These are phyloP conservation scores for Suricata suricatta DNA, from an alignment of 2,113 vertebrate species.

Conservation along the genomic window DNA sequence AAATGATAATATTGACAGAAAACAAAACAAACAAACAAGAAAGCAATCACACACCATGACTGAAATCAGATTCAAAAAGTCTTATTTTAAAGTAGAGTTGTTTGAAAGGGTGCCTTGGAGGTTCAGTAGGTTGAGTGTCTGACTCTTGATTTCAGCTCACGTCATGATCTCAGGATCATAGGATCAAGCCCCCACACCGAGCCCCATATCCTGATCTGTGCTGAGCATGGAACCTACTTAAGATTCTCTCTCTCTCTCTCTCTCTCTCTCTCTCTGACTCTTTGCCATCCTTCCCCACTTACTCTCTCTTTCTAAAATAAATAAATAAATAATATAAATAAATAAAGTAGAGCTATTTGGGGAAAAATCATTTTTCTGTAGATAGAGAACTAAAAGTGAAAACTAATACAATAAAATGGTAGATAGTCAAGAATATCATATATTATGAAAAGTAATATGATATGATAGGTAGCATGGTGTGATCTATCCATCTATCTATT, in stretches of 20 bases:
- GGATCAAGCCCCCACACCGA: too few species aligned
- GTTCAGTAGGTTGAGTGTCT: too few species aligned
- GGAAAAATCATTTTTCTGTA: background rate
- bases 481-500: background rate
- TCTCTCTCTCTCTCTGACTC: too few species aligned
- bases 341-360: too few species aligned
- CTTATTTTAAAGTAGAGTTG: background rate
- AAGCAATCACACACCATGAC: background rate
- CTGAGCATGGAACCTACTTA: too few species aligned
- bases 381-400: background rate
- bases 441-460: background rate
- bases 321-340: too few species aligned
- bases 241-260: too few species aligned
- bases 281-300: too few species aligned
- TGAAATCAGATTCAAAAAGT: background rate
- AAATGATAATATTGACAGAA: background rate
- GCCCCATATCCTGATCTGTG: too few species aligned
- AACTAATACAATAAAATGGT: background rate
- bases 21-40: background rate
- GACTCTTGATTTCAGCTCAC: too few species aligned
- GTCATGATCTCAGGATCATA: too few species aligned
- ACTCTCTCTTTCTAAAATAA: too few species aligned
- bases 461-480: background rate
- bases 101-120: background rate
- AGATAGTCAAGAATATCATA: background rate